Percentiles rank a stretch among this genome's conserved stretches.
Evolutionary conservation across 1,140 invertebrate genomes (phyloP).

Genomic region (Hirudo medicinalis): DNA sequence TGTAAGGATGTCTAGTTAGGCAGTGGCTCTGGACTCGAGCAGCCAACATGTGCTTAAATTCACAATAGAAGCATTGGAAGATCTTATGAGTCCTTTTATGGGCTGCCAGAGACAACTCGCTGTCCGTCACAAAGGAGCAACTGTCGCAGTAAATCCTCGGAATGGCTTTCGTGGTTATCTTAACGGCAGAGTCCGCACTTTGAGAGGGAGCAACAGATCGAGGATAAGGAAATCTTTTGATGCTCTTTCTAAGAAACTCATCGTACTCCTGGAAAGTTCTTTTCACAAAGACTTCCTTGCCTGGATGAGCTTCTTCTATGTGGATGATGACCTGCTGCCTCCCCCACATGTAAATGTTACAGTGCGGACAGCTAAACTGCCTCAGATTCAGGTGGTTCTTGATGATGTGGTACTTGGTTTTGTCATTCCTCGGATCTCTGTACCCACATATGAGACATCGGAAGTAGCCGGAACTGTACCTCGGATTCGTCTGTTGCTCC

Average conservation of each 20-base stretch:
- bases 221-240: slow-evolving; percentile 6
- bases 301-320: slow-evolving; percentile 13
- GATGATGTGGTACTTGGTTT: slow-evolving; percentile 20
- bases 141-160: slow-evolving; percentile 1
- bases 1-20: slow-evolving; percentile 10
- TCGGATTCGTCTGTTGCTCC: not conserved
- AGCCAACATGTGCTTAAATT: slow-evolving; percentile 15
- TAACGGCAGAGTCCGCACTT: not conserved
- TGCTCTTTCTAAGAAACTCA: slow-evolving; percentile 5
- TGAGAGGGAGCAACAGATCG: not conserved
- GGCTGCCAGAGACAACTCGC: slow-evolving; percentile 12
- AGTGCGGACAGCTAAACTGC: slow-evolving; percentile 20
- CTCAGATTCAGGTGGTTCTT: slow-evolving; percentile 16
- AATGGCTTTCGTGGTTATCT: not conserved
- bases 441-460: slow-evolving; percentile 11
- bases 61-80: slow-evolving; percentile 18
- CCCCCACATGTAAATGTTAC: slow-evolving; percentile 18
- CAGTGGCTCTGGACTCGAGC: slow-evolving; percentile 16
- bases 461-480: slow-evolving; percentile 13
- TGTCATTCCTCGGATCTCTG: slow-evolving; percentile 14
- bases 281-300: slow-evolving; percentile 10
- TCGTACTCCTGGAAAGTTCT: slow-evolving; percentile 18
- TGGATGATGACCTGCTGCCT: slow-evolving; percentile 10
- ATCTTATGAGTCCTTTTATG: slow-evolving; percentile 13
- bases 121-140: slow-evolving; percentile 17